Evolutionary conservation across 2,888 invertebrate genomes (phyloP), one percentile per base, ranked within the genome.

Genomic region (Erynnis tages): DNA sequence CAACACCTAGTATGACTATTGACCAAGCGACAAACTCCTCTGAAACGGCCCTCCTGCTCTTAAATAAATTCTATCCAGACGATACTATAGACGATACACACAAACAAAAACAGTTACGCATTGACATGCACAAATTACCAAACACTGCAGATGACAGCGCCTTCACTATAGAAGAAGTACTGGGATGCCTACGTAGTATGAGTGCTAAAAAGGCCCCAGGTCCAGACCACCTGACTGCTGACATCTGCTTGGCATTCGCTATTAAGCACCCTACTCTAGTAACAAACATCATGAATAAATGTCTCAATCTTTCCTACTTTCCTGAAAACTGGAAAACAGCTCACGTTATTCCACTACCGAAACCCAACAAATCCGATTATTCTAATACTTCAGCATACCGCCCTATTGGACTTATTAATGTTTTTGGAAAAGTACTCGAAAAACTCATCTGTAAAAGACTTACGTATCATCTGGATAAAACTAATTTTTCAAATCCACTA

Each of bases 401-500:
- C n/a, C 68, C 66, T 0, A 66, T 19, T 3, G 38, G 38, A 1
- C 4, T 38, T 2, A 5, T 27, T 8, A 5, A 5, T 2, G 57
- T 63, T 0, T 58, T 63, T 7, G 63, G 63, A 0, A 68, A 65
- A 16, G 10, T 58, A 1, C 48, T 66, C 0, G 63, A 63, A 29
- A 30, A 43, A 34, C 25, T 50, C 1, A 35, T 50, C 11, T 27
- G 35, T 14, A 27, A 17, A 4, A 19, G 50, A 4, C 10, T 50
- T 1, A 49, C 29, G n/a, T 17, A 47, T 17, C 14, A 16, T 13
- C 1, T 11, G 10, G 21, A 1, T 1, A 23, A 21, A 5, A 25
- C 19, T 1, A 17, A 23, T 6, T 13, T 11, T 8, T 43, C 11
- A 10, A n/a, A 4, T 0, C 10, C 5, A 4, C n/a, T n/a, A n/a